Base-by-base conservation (phyloP, 2,888 invertebrate genomes). In the Tanytarsus gracilentus region DNA sequence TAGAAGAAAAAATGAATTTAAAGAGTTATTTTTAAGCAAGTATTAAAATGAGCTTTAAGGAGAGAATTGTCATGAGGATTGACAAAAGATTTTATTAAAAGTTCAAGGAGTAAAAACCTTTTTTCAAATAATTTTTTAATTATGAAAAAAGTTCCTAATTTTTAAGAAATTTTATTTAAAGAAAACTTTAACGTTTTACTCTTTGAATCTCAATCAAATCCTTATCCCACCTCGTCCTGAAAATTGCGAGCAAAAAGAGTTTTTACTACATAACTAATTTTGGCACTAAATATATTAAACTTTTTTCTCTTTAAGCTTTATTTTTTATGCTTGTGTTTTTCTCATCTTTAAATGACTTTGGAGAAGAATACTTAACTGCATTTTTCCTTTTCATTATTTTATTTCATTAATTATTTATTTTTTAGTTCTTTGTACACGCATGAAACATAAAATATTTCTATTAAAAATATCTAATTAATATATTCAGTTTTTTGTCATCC, bases 221-320 rank as follows among this genome's bases (percentile, higher is more conserved):
- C n/a, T 4, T 33, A 4, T 33, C n/a, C 3, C n/a, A 33, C n/a
- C n/a, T 4, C 6, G n/a, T 33, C 9, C 9, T 29, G 9, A 29
- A 7, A 5, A 9, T n/a, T 9, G n/a, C 33, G 33, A 33, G 33
- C 40, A 44, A 44, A 30, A 11, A 44, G 4, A 16, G 9, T 21
- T 21, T 40, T 40, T 21, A 14, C 14, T 44, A 44, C 9, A 18
- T 21, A 7, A 44, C 23, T 26, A 44, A 29, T 58, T 58, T 58
- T 58, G 58, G 58, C 58, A 58, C 58, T 58, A 58, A 44, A 30
- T 9, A 40, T 40, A 27, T 27, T 56, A 40, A 40, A 40, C 40
- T 30, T 56, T 40, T 16, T 40, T 18, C 6, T 30, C 29, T 8
- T 40, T n/a, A 21, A 16, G 23, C 18, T 27, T 27, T 40, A 27